Evolutionary conservation across 2,888 invertebrate genomes (phyloP).

Genomic region (Alloplasta piceator): DNA sequence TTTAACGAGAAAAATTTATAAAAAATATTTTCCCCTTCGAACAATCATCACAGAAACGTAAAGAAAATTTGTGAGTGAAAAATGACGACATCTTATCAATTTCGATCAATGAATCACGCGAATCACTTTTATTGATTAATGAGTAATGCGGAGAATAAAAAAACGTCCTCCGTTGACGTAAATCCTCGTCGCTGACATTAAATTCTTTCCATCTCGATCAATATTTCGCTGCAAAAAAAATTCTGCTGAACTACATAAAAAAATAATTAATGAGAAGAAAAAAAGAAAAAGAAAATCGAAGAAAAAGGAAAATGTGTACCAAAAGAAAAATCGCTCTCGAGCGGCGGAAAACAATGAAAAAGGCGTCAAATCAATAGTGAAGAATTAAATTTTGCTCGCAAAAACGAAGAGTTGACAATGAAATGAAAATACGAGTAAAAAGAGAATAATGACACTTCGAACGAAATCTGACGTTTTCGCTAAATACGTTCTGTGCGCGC

Average conservation of each 20-base stretch:
- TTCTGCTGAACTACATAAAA: not conserved
- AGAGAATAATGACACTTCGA: constrained; percentile 39
- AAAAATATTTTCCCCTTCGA: not conserved
- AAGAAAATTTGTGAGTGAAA: not conserved
- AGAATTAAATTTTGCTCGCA: constrained; percentile 1
- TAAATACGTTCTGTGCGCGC: constrained; percentile 65
- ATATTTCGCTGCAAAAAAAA: not conserved
- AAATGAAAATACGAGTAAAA: not conserved
- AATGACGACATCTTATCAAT: constrained; percentile 27
- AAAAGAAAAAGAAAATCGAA: not conserved
- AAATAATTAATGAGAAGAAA: not conserved
- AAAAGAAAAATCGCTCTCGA: constrained; percentile 16
- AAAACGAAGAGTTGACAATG: not conserved
- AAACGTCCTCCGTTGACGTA: constrained; percentile 28
- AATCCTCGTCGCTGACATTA: constrained; percentile 12
- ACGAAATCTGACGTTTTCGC: constrained; percentile 73
- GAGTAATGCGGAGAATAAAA: constrained; percentile 6
- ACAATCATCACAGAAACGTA: not conserved
- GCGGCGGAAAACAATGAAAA: not conserved
- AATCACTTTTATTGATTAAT: constrained; percentile 44
- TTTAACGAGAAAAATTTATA: not conserved
- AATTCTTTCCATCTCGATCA: constrained; percentile 34
- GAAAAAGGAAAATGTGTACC: not conserved
- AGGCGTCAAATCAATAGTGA: not conserved
- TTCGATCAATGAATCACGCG: constrained; percentile 3